A percentile compares a stretch with the other conserved stretches of the same genome.
Conservation (phyloP, 2,797 vertebrate species). For the Thaleichthys pacificus region DNA sequence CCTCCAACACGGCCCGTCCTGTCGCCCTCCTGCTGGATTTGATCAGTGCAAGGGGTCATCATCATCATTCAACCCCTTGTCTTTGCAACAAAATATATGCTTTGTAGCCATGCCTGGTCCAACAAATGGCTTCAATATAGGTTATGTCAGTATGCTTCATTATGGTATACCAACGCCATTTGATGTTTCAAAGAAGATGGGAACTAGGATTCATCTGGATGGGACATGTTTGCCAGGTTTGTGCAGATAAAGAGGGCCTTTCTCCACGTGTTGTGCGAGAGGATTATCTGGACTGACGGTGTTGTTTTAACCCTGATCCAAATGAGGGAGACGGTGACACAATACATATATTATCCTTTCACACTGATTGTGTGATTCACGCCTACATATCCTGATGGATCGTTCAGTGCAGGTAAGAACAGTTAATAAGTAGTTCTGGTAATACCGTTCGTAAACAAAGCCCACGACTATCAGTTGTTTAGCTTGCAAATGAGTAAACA, state of each 20-base stretch:
- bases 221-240: constrained; percentile 3
- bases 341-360: not conserved
- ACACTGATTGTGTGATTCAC: not conserved
- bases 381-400: not conserved
- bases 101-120: constrained; percentile 17
- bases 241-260: constrained; percentile 22
- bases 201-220: constrained; percentile 33
- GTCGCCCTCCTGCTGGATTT: constrained; percentile 27
- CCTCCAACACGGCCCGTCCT: constrained; percentile 23
- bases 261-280: not conserved
- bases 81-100: constrained; percentile 39
- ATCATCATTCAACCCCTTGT: constrained; percentile 46
- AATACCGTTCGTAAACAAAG: not conserved
- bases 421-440: not conserved
- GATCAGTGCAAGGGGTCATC: constrained; percentile 41
- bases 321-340: not conserved
- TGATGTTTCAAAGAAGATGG: constrained; percentile 29
- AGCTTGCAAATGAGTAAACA: constrained; percentile 46
- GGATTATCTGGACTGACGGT: not conserved
- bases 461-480: not conserved
- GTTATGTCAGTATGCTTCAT: constrained; percentile 12
- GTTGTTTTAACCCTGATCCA: constrained; percentile 3
- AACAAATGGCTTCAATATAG: constrained; percentile 14
- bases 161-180: constrained; percentile 30
- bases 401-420: not conserved